These are phyloP conservation scores for Acanthurus leucopareius DNA, from an alignment of 2,797 vertebrate genomes.

Conservation along the genomic window DNA sequence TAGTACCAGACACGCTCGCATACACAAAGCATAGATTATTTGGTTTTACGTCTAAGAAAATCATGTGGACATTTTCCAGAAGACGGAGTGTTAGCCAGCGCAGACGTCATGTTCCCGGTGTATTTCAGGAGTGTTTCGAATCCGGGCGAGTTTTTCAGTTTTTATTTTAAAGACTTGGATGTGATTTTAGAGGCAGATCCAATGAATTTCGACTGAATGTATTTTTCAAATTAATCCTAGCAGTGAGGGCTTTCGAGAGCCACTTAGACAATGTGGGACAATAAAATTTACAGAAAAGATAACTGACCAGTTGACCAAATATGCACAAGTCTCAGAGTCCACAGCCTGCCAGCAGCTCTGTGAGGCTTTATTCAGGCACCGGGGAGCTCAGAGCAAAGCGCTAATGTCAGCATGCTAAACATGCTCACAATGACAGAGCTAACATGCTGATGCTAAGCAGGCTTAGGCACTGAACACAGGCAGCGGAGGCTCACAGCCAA, in stretches of 20 bases:
- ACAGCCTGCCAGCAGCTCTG: background rate
- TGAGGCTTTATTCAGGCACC: background rate
- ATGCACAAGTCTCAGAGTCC: background rate
- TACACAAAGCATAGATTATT: conserved; percentile 14
- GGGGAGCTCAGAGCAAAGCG: background rate
- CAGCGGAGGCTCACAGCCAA: background rate
- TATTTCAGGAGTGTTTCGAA: background rate
- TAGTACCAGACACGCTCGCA: background rate
- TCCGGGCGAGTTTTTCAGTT: background rate
- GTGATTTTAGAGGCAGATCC: background rate
- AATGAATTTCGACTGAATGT: background rate
- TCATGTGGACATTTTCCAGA: background rate
- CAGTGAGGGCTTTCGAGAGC: background rate
- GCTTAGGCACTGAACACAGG: background rate
- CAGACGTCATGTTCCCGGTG: background rate
- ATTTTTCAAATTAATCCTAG: background rate
- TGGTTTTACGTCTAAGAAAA: background rate
- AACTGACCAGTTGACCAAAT: background rate
- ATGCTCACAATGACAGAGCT: background rate
- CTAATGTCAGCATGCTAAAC: background rate
- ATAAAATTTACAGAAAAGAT: background rate
- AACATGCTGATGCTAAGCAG: conserved; percentile 1
- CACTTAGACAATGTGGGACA: background rate
- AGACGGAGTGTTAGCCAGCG: background rate
- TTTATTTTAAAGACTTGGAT: background rate